These are phyloP conservation scores for Trachythela sp. DNA, from an alignment of 64 coral and sea anemone species.

Conservation along the genomic window DNA sequence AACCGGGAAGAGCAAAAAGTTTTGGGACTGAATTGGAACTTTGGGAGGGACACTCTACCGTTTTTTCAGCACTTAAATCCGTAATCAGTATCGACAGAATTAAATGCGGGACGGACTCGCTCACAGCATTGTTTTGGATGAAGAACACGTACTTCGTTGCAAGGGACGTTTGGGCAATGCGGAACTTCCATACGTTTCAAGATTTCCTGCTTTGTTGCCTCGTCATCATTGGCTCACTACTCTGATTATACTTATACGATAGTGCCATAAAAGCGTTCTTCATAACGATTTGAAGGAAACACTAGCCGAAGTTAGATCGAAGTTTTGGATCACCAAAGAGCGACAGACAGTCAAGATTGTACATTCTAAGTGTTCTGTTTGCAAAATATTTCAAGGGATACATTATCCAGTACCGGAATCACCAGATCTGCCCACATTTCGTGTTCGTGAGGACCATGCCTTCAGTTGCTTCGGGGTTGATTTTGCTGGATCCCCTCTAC, in stretches of 20 bases:
- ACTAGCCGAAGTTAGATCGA: slow-evolving; percentile 31
- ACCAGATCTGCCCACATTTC: slow-evolving; percentile 32
- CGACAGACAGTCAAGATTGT: slow-evolving; percentile 29
- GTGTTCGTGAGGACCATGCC: slow-evolving; percentile 31
- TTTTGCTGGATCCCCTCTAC: slow-evolving; percentile 32
- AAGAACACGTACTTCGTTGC: background rate
- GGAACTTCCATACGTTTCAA: slow-evolving; percentile 10
- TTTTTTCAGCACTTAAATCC: slow-evolving; percentile 13
- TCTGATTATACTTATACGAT: slow-evolving; percentile 11
- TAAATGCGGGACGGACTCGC: slow-evolving; percentile 35
- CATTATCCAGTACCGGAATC: slow-evolving; percentile 16
- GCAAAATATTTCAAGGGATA: slow-evolving; percentile 34
- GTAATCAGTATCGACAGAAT: slow-evolving; percentile 32
- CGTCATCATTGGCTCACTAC: slow-evolving; percentile 20
- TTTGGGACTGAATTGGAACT: slow-evolving; percentile 25
- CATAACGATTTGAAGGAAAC: background rate
- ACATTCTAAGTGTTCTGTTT: background rate
- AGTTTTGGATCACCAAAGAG: slow-evolving; percentile 31
- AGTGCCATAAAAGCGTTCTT: slow-evolving; percentile 27
- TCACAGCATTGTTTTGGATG: slow-evolving; percentile 47
- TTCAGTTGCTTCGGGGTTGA: slow-evolving; percentile 32
- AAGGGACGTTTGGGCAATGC: background rate
- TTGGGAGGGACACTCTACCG: background rate
- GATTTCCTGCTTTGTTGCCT: slow-evolving; percentile 10
- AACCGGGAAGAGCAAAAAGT: slow-evolving; percentile 1